These are phyloP conservation scores for Euproctis similis DNA, from an alignment of 2,888 invertebrate species.

Conservation along the genomic window DNA sequence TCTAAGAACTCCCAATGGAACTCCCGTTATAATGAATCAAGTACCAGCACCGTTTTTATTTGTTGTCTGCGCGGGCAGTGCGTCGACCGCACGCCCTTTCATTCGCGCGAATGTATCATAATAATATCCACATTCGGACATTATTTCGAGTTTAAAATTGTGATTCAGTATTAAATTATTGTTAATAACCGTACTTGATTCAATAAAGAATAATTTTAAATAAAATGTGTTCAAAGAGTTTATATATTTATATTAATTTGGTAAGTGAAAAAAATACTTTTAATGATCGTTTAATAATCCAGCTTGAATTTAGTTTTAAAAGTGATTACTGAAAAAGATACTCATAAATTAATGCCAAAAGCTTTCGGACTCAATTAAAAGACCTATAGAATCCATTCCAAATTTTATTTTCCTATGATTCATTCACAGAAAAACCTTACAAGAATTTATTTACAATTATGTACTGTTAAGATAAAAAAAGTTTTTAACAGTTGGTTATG, in stretches of 20 bases:
- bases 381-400: no score
- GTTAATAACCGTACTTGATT: constrained; percentile 27
- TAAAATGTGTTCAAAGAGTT: constrained; percentile 58
- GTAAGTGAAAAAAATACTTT: constrained; percentile 52
- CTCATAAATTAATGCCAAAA: no score
- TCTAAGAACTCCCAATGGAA: constrained; percentile 62
- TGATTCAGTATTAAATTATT: constrained; percentile 24
- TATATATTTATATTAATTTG: constrained; percentile 48
- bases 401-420: no score
- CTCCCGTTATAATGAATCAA: constrained; percentile 73
- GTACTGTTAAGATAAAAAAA: no score
- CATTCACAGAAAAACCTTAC: no score
- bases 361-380: no score
- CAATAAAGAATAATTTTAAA: constrained; percentile 29
- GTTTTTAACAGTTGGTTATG: no score
- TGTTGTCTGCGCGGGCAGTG: constrained; percentile 72
- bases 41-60: no score
- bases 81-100: constrained; percentile 71
- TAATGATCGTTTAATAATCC: no score
- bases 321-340: no score
- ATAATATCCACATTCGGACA: constrained; percentile 54
- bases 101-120: constrained; percentile 67
- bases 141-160: constrained; percentile 60
- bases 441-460: no score
- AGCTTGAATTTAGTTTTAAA: no score